A percentile compares a stretch with the other conserved stretches of the same genome.
Conservation (phyloP, 2,888 invertebrate species). For the Ctena decussata region DNA sequence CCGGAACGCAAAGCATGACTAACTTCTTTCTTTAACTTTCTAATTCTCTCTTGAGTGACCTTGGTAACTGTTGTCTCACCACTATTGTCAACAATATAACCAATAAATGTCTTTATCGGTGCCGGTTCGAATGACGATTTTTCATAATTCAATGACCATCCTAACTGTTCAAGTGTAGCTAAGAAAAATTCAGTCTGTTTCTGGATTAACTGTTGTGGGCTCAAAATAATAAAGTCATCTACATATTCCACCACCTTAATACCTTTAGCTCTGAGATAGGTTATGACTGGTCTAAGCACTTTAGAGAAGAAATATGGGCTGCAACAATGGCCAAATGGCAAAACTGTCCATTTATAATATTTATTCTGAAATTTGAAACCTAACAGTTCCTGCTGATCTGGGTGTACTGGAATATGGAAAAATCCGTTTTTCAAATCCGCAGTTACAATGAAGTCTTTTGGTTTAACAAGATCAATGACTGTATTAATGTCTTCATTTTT, state of each 20-base stretch:
- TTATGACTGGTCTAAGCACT: slow-evolving; percentile 7
- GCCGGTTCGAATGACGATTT: slow-evolving; percentile 11
- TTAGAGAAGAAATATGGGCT: slow-evolving; percentile 35
- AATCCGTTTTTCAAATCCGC: slow-evolving; percentile 27
- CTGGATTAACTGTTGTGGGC: not conserved
- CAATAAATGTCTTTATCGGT: not conserved
- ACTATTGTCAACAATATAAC: slow-evolving; percentile 8
- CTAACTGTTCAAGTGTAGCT: not conserved
- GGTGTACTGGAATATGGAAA: slow-evolving; percentile 24
- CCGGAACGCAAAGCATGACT: not conserved
- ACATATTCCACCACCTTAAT: slow-evolving; percentile 15
- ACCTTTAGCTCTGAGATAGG: slow-evolving; percentile 7
- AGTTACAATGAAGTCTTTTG: slow-evolving; percentile 21
- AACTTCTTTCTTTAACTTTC: not conserved
- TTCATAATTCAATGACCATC: not conserved
- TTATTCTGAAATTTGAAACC: slow-evolving; percentile 11
- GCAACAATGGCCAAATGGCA: slow-evolving; percentile 10
- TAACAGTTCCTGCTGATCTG: not conserved
- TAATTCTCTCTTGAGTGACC: slow-evolving; percentile 7
- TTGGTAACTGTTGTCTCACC: not conserved
- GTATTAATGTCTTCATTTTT: slow-evolving; percentile 31
- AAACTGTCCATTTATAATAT: slow-evolving; percentile 14
- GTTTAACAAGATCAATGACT: slow-evolving; percentile 6
- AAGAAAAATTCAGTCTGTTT: not conserved
- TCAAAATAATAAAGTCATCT: slow-evolving; percentile 21